These are phyloP conservation scores for Fragum fragum DNA, from an alignment of 2,888 invertebrate species.

Conservation along the genomic window DNA sequence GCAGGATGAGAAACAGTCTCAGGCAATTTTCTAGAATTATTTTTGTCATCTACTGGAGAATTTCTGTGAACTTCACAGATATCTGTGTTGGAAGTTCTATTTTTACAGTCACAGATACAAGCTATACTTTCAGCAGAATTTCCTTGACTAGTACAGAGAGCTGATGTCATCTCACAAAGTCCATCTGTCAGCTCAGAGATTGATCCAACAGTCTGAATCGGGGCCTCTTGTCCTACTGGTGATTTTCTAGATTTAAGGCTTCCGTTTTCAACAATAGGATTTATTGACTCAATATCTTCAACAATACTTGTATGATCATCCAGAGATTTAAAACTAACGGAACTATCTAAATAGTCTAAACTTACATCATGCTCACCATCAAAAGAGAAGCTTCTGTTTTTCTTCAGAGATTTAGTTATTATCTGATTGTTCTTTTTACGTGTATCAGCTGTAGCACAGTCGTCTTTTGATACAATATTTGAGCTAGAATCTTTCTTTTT, in stretches of 20 bases:
- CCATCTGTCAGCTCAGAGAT: slow-evolving; percentile 56
- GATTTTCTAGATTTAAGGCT: not conserved
- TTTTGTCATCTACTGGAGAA: slow-evolving; percentile 16
- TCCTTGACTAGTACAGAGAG: slow-evolving; percentile 40
- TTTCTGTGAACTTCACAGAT: slow-evolving; percentile 59
- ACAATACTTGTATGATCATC: slow-evolving; percentile 19
- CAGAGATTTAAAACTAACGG: slow-evolving; percentile 9
- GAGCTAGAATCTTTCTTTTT: slow-evolving; percentile 38
- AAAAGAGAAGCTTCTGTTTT: slow-evolving; percentile 25
- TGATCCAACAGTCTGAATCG: slow-evolving; percentile 9
- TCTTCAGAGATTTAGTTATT: slow-evolving; percentile 27
- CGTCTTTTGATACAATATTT: slow-evolving; percentile 23
- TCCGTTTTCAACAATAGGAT: not conserved
- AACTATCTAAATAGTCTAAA: slow-evolving; percentile 24
- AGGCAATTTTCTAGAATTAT: not conserved
- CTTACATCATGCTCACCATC: slow-evolving; percentile 30
- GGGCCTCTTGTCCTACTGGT: slow-evolving; percentile 35
- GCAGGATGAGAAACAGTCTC: not conserved
- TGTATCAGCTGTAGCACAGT: slow-evolving; percentile 14
- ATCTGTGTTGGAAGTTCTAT: slow-evolving; percentile 38
- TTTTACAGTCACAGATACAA: slow-evolving; percentile 67
- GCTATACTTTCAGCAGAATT: slow-evolving; percentile 62
- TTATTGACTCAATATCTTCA: slow-evolving; percentile 14
- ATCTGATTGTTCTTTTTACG: slow-evolving; percentile 18
- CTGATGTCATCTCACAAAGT: slow-evolving; percentile 63